Base-by-base conservation (phyloP, 2,113 vertebrate species). In the Gallinago media region DNA sequence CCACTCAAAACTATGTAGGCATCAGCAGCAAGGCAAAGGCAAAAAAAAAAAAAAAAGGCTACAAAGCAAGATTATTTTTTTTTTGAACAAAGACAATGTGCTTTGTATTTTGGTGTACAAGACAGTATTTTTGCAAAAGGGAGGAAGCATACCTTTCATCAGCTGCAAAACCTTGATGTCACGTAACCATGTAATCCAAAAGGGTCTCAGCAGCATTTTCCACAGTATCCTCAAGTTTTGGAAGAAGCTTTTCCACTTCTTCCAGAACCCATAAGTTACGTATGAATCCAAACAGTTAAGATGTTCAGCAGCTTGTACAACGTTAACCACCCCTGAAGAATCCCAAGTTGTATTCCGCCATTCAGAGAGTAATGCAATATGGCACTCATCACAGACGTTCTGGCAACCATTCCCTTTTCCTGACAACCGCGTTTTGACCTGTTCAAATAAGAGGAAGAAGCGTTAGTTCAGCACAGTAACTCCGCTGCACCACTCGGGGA, bases 341-440 rank as follows among this genome's bases (percentile, higher is more conserved):
- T 63, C 38, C 86, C 87, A 68, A 75, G 27, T 23, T 38, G 84
- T 92, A 97, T 94, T 94, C 93, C 85, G 94, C 47, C 58, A 65
- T 36, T 46, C 3, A 4, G 61, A 36, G 36, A 44, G 80, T 6
- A 89, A 88, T 15, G 31, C 86, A 94, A 54, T 20, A 92, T 92
- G 92, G 89, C 63, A 94, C 36, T 73, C 74, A 77, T 76, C 74
- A 74, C n/a, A 59, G 40, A 10, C 5, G 2, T 73, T 47, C 66
- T 88, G 89, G 76, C 46, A 88, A 25, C 47, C 59, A 55, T 79
- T 72, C 67, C 21, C 1, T 54, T 52, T 88, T 87, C 72, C 58
- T 2, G 15, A 38, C 2, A 4, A 46, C 65, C 81, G 19, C 25
- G 47, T 34, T 88, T 82, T 72, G 56, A 90, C 87, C 97, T 97